A percentile compares a stretch with the other conserved stretches of the same genome.
These are phyloP conservation scores for Cottus gobio DNA, from an alignment of 2,113 vertebrate genomes.

Conservation along the genomic window DNA sequence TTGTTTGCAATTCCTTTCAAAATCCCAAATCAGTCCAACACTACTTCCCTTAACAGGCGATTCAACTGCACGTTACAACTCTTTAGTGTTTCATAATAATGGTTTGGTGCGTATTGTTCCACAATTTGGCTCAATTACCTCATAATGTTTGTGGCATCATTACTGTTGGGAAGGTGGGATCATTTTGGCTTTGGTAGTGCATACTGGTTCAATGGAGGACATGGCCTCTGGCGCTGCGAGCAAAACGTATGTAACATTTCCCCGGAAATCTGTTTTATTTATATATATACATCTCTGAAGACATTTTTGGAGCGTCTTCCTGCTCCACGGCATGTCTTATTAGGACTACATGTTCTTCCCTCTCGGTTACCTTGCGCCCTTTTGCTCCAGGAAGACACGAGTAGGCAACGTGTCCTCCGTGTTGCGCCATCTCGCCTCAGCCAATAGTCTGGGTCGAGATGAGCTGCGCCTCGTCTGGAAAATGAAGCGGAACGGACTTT, in stretches of 20 bases:
- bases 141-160: not conserved
- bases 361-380: not conserved
- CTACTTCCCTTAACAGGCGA: not conserved
- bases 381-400: not conserved
- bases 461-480: not conserved
- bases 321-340: too few relatives aligned
- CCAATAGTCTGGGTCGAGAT: too few relatives aligned
- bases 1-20: not conserved
- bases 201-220: not conserved
- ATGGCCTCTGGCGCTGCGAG: not conserved
- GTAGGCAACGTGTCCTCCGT: not conserved
- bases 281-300: too few relatives aligned
- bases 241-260: too few relatives aligned
- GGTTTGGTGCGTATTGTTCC: not conserved
- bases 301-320: too few relatives aligned
- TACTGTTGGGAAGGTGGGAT: not conserved
- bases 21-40: not conserved
- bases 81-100: not conserved
- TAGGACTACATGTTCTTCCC: too few relatives aligned
- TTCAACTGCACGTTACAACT: not conserved
- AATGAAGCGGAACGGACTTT: not conserved
- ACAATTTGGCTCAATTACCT: not conserved
- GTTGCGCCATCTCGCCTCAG: slow-evolving; percentile 1
- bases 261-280: too few relatives aligned
- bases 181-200: not conserved